Evolutionary conservation across 2,797 vertebrate genomes (phyloP).

Genomic region (Xiphophorus birchmanni): DNA sequence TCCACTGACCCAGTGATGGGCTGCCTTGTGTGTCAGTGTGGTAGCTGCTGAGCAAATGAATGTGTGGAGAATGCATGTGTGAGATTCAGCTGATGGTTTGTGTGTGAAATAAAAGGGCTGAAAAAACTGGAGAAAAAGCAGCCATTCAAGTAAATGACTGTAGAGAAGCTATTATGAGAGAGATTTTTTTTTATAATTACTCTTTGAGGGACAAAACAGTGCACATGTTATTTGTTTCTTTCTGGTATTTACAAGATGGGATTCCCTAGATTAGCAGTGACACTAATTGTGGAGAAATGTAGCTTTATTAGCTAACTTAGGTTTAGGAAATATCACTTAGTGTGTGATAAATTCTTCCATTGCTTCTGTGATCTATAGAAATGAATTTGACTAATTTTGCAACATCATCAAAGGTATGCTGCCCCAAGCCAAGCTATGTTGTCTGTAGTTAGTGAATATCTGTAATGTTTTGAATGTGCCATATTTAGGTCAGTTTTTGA

Average conservation of each 20-base stretch:
- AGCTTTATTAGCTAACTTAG: background rate
- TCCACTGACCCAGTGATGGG: conserved; percentile 77
- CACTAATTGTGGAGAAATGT: background rate
- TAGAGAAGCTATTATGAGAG: conserved; percentile 28
- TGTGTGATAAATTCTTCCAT: conserved; percentile 13
- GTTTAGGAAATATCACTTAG: background rate
- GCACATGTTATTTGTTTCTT: conserved; percentile 1
- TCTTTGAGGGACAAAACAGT: conserved; percentile 19
- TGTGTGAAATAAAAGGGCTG: conserved; percentile 10
- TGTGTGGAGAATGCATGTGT: conserved; percentile 42
- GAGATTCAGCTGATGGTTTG: conserved; percentile 21
- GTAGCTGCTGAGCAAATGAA: conserved; percentile 55
- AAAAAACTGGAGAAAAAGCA: conserved; percentile 3
- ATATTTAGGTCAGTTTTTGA: conserved; percentile 31
- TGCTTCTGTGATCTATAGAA: conserved; percentile 33
- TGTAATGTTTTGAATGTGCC: conserved; percentile 13
- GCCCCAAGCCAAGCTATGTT: conserved; percentile 34
- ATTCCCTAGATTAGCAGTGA: background rate
- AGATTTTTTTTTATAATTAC: conserved; percentile 34
- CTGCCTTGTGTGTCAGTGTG: conserved; percentile 74
- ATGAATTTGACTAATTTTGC: conserved; percentile 33
- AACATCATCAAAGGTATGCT: conserved; percentile 45
- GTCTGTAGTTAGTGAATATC: conserved; percentile 13
- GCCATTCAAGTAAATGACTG: background rate
- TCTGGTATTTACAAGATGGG: background rate